Base-by-base conservation (phyloP, 2,888 invertebrate species). In the Conomelus anceps region DNA sequence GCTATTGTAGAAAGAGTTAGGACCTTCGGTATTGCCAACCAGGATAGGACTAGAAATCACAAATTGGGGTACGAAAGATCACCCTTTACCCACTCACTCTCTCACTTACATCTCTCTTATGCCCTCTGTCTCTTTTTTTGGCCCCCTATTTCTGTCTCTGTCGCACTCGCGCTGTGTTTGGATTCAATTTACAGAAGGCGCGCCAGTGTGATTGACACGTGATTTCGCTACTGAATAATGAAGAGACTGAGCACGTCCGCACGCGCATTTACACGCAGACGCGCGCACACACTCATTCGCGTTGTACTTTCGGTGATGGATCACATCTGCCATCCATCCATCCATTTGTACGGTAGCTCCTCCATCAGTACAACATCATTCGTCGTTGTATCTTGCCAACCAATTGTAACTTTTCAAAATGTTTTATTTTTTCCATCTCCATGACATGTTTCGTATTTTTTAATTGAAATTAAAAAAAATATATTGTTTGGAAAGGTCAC, bases 201-300 rank as follows among this genome's bases (percentile, higher is more conserved):
- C n/a, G 34, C 22, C 89, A 23, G 85, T 84, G 89, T 89, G 89
- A 89, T 89, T 89, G 89, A 89, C 89, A 87, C 89, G 88, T 89
- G 89, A 89, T 89, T 89, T 89, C 89, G 84, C 41, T 84, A 63
- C 24, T 89, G 89, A 86, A 89, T 89, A 88, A 89, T 89, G 88
- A 87, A 89, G 23, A 84, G 34, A 22, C 89, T 24, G 9, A 11
- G 22, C 23, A 63, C 63, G 1, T 1, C 1, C 63, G n/a, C 63
- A n/a, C 63, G n/a, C 63, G n/a, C 63, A 63, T 7, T 26, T n/a
- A n/a, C 63, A 7, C n/a, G n/a, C 63, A 7, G n/a, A n/a, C 63
- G n/a, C n/a, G n/a, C 63, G n/a, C 63, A n/a, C 63, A 7, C n/a
- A 7, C 63, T 1, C 63, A n/a, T n/a, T 20, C 63, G n/a, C n/a